phyloP scores from a whole-genome alignment of 2,888 invertebrate genomes.

The Hoplodrina ambigua region DNA sequence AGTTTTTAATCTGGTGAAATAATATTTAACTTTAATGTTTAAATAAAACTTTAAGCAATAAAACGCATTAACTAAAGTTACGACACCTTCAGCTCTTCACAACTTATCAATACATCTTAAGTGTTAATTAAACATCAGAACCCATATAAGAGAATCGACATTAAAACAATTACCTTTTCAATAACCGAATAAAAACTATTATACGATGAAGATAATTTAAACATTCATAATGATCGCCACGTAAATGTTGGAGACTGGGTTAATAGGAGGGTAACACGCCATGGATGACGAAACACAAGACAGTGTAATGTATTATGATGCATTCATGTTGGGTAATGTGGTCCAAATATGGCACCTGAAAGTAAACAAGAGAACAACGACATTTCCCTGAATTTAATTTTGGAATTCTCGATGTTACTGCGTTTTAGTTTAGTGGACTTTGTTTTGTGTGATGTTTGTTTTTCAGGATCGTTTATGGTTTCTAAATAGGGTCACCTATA shows the following conservation, averaged over 20 bases:
- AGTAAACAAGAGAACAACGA: conserved; percentile 18
- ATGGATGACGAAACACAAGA: conserved; percentile 50
- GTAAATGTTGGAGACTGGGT: conserved; percentile 46
- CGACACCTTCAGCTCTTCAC: not conserved
- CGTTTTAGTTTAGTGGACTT: not conserved
- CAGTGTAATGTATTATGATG: conserved; percentile 68
- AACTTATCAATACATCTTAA: conserved; percentile 29
- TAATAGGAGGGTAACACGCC: conserved; percentile 47
- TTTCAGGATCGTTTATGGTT: too few relatives aligned
- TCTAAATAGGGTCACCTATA: too few relatives aligned
- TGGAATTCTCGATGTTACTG: conserved; percentile 11
- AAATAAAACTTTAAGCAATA: not conserved
- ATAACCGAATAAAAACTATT: conserved; percentile 46
- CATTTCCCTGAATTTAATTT: conserved; percentile 4
- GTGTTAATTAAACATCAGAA: conserved; percentile 42
- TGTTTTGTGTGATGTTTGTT: too few relatives aligned
- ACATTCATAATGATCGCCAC: conserved; percentile 52
- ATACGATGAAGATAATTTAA: conserved; percentile 47
- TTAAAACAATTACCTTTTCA: conserved; percentile 38
- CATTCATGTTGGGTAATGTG: conserved; percentile 66
- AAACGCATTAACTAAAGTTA: not conserved
- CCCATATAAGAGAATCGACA: conserved; percentile 19
- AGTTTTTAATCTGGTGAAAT: too few relatives aligned
- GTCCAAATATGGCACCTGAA: conserved; percentile 68
- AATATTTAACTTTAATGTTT: not conserved